phyloP scores from a whole-genome alignment of 2,888 invertebrate genomes.

The Plebejus argus region DNA sequence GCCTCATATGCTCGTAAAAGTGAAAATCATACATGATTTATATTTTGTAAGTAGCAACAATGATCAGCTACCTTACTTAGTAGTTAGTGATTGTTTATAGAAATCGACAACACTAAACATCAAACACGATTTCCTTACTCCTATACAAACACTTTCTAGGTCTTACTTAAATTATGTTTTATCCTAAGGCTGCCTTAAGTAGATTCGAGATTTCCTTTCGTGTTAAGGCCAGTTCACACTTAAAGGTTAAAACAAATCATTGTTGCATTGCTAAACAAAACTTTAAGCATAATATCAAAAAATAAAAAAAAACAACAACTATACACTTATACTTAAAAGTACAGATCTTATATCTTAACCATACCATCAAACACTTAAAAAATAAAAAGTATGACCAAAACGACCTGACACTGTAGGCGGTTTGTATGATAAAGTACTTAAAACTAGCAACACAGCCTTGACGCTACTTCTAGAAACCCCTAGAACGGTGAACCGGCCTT shows the following conservation, averaged over 20 bases:
- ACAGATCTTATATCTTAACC: background rate
- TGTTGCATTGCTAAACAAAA: background rate
- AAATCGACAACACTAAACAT: background rate
- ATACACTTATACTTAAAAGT: background rate
- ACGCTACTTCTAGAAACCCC: background rate
- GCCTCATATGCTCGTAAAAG: background rate
- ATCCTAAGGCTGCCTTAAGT: background rate
- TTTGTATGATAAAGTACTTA: background rate
- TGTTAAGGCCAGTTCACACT: slow-evolving; percentile 22
- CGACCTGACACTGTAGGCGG: background rate
- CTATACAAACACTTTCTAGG: background rate
- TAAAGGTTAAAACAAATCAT: background rate
- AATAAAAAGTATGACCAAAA: background rate
- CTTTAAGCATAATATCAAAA: background rate
- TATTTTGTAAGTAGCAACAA: background rate
- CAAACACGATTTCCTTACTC: background rate
- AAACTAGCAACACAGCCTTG: background rate
- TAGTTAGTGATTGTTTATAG: background rate
- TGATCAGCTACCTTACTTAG: too few relatives aligned
- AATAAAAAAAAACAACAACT: background rate
- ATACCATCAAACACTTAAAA: background rate
- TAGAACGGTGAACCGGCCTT: slow-evolving; percentile 10
- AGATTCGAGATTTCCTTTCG: background rate
- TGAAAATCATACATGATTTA: background rate
- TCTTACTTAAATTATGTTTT: background rate